phyloP scores from a whole-genome alignment of 2,797 vertebrate genomes.

The Peromyscus eremicus region DNA sequence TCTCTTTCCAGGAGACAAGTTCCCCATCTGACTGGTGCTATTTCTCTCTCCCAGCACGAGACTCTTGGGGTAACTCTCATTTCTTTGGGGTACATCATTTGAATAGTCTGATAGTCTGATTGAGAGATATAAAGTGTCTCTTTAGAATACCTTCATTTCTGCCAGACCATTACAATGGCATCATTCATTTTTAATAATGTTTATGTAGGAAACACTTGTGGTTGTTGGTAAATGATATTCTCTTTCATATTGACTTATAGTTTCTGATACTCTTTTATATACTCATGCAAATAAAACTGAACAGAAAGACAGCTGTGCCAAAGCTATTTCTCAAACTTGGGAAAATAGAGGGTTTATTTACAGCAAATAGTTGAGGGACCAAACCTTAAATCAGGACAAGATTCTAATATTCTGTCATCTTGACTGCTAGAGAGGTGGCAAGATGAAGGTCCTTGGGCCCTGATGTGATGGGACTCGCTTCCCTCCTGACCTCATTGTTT shows the following conservation, averaged over 20 bases:
- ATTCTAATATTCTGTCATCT: not conserved
- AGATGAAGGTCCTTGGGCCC: not conserved
- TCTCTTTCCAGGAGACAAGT: not conserved
- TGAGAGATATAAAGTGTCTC: not conserved
- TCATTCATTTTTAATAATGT: constrained; percentile 47
- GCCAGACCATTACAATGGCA: not conserved
- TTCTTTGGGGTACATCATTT: not conserved
- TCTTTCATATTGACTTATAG: not conserved
- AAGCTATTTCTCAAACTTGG: not conserved
- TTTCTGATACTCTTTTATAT: not conserved
- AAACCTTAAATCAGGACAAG: not conserved
- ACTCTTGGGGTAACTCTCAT: not conserved
- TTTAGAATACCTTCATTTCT: not conserved
- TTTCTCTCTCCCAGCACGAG: not conserved
- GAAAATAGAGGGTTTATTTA: not conserved
- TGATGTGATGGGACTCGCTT: not conserved
- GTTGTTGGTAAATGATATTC: not conserved
- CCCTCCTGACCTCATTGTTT: too few species aligned
- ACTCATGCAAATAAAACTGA: not conserved
- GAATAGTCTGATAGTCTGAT: not conserved
- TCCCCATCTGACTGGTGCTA: not conserved
- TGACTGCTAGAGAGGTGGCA: not conserved
- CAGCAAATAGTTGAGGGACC: not conserved
- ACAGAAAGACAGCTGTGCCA: not conserved
- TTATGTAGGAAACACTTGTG: not conserved